Conservation (phyloP, 2,888 invertebrate species). For the Emmelina monodactyla region DNA sequence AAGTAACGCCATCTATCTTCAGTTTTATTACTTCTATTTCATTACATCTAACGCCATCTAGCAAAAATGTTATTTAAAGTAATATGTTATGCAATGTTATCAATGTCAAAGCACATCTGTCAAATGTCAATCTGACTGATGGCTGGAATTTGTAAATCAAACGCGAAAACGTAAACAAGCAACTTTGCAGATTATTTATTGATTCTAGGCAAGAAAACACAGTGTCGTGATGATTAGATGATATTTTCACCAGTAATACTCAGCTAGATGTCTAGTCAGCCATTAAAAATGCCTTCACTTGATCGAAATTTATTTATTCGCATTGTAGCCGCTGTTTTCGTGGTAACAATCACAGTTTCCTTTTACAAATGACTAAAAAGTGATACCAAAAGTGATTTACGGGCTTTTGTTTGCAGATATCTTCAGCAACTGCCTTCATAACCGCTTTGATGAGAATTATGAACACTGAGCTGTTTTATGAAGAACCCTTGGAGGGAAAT, state of each 20-base stretch:
- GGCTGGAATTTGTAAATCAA: no score
- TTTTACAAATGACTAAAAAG: conserved; percentile 6
- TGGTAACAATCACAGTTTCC: conserved; percentile 30
- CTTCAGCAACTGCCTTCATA: conserved; percentile 47
- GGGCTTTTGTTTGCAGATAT: conserved; percentile 31
- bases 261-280: conserved; percentile 40
- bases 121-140: no score
- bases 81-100: no score
- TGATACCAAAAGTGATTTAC: conserved; percentile 1
- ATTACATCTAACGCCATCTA: no score
- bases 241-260: background rate
- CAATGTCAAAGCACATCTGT: no score
- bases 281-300: conserved; percentile 43
- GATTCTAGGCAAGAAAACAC: background rate
- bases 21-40: no score
- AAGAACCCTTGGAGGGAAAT: conserved; percentile 31
- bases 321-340: conserved; percentile 49
- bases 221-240: background rate
- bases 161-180: background rate
- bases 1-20: no score
- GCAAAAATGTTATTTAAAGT: no score
- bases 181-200: background rate
- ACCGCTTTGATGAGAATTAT: conserved; percentile 38
- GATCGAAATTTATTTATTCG: conserved; percentile 48
- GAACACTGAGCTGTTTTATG: conserved; percentile 40